phyloP scores from a whole-genome alignment of 92 coral and sea anemone species.

The Phymanthus crucifer region DNA sequence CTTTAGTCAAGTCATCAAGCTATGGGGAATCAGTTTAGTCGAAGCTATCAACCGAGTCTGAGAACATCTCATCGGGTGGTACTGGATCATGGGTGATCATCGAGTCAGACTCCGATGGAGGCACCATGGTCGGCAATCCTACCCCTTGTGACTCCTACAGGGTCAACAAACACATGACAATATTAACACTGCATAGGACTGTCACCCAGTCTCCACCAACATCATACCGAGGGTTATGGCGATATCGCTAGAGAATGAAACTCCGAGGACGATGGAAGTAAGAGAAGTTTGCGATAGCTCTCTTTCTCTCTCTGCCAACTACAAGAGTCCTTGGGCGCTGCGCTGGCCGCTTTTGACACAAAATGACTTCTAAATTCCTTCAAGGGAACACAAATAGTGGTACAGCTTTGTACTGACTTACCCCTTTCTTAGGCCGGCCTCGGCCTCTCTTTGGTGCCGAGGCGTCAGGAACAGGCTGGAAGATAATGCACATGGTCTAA shows the following conservation, averaged over 20 bases:
- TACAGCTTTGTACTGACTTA: not conserved
- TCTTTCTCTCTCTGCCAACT: too few relatives aligned
- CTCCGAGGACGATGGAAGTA: too few relatives aligned
- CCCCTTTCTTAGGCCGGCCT: conserved; percentile 84
- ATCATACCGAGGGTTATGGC: too few relatives aligned
- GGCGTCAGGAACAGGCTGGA: conserved; percentile 64
- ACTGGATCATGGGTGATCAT: conserved; percentile 54
- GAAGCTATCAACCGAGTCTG: conserved; percentile 39
- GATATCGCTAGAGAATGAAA: too few relatives aligned
- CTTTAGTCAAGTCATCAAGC: not conserved
- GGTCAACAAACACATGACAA: too few relatives aligned
- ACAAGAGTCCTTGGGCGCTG: too few relatives aligned
- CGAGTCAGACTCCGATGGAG: conserved; percentile 24
- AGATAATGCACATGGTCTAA: not conserved
- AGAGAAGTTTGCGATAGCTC: too few relatives aligned
- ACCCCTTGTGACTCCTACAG: conserved; percentile 42
- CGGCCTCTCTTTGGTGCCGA: conserved; percentile 69
- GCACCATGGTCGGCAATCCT: conserved; percentile 68
- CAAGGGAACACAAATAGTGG: not conserved
- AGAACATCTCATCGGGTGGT: conserved; percentile 70
- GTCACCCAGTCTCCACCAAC: too few relatives aligned
- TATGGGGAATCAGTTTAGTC: conserved; percentile 9
- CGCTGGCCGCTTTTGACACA: too few relatives aligned
- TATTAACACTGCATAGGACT: too few relatives aligned
- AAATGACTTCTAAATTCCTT: too few relatives aligned